Evolutionary conservation across 2,888 invertebrate genomes (phyloP).

Genomic region (Amblyjoppa fuscipennis): DNA sequence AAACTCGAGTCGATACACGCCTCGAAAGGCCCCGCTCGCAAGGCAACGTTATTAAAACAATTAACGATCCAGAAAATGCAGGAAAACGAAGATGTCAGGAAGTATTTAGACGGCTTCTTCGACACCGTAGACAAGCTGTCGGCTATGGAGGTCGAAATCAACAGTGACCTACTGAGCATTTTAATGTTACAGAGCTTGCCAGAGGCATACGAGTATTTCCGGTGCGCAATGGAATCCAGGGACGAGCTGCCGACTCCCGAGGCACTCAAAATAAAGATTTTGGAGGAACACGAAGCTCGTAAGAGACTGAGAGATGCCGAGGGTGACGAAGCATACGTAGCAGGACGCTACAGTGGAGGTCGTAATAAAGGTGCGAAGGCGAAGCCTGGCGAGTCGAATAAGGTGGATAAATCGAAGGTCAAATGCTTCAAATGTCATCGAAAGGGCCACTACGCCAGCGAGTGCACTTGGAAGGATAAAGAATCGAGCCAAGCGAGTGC

Average conservation of each 20-base stretch:
- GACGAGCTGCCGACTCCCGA: constrained; percentile 6
- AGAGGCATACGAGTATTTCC: not conserved
- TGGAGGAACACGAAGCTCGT: constrained; percentile 9
- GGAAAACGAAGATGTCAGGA: not conserved
- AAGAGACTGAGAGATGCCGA: not conserved
- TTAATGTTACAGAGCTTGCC: constrained; percentile 6
- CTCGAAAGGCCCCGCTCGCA: not conserved
- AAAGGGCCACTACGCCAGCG: not conserved
- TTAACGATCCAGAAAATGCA: not conserved
- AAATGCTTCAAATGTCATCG: constrained; percentile 10
- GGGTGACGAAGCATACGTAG: not conserved
- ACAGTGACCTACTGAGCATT: not conserved
- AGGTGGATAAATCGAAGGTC: not conserved
- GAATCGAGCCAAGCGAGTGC: not conserved
- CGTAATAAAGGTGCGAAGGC: not conserved
- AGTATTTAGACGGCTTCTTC: not conserved
- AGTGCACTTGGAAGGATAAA: constrained; percentile 3
- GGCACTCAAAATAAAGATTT: constrained; percentile 14
- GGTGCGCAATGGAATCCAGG: not conserved
- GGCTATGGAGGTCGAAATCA: constrained; percentile 7
- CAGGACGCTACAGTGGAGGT: no score
- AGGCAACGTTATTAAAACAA: not conserved
- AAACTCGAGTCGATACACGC: not conserved
- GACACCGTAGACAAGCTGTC: not conserved
- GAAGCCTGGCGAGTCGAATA: not conserved